Base-by-base conservation (phyloP, 2,797 vertebrate genomes). In the Galago senegalensis region DNA sequence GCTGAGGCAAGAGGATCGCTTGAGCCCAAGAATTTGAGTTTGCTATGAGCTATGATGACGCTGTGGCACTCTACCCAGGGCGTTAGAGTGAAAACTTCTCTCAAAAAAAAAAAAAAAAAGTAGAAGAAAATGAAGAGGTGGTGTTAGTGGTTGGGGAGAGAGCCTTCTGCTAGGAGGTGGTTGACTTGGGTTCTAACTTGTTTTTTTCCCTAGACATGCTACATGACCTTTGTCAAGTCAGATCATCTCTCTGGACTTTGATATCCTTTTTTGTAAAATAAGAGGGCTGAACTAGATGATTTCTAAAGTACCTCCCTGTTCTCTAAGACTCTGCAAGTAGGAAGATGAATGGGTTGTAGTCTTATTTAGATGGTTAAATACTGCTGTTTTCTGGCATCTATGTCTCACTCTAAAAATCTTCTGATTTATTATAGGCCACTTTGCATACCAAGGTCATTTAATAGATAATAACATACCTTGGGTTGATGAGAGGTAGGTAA, bases 261-360 rank as follows among this genome's bases (percentile, higher is more conserved):
- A 65, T 80, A 56, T 43, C 1, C 13, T 93, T 95, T 95, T 77
- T 46, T 73, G 31, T 93, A 84, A 95, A 96, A 83, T 70, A 85
- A 63, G 43, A 84, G 20, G 9, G 21, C 72, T 87, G 31, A 87
- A 65, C 60, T 40, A 40, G 46, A 65, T 85, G 21, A 72, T 91
- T 82, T 87, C 40, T 69, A 81, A 96, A 84, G 58, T 21, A 80
- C 12, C 7, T 84, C 13, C 8, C 17, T 31, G 34, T 69, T 92
- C 46, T 88, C 1, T 72, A 84, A 21, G 17, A 49, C 46, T 49
- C 43, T 61, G 8, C 27, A 76, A 88, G 3, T 58, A 60, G 34
- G 49, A 92, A 77, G 61, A 81, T 40, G 70, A 67, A 75, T 95
- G 31, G 40, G 82, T 87, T 65, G 1, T 75, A 43, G 25, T 73